phyloP scores from a whole-genome alignment of 2,888 invertebrate genomes.

The Meteorus colon region DNA sequence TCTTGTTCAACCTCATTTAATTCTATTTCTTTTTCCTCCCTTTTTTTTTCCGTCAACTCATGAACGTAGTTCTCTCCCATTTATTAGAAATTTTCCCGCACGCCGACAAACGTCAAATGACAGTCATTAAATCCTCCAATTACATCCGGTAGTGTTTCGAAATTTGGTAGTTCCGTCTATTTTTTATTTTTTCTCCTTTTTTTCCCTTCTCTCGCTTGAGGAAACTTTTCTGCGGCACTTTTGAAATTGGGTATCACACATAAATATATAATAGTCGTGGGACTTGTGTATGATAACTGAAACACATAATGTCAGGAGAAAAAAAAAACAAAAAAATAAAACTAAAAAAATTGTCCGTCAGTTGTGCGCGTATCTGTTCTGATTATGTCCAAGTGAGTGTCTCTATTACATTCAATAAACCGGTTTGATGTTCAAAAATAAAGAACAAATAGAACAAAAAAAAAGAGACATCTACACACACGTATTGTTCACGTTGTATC shows the following conservation, averaged over 20 bases:
- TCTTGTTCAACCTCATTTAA: background rate
- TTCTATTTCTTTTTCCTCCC: background rate
- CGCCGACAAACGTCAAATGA: constrained; percentile 5
- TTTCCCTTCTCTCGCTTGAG: background rate
- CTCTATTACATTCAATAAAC: constrained; percentile 33
- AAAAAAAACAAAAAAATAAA: constrained; percentile 12
- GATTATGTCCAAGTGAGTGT: constrained; percentile 32
- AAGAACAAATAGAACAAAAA: background rate
- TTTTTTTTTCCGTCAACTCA: background rate
- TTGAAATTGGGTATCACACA: background rate
- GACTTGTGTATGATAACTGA: background rate
- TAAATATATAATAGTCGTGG: background rate
- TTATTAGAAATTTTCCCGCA: constrained; percentile 14
- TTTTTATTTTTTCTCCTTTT: background rate
- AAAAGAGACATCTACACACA: background rate
- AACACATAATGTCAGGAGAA: background rate
- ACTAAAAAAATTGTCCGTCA: constrained; percentile 2
- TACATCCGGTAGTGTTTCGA: constrained; percentile 31
- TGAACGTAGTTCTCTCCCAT: background rate
- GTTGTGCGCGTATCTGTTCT: constrained; percentile 17
- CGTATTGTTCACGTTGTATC: constrained; percentile 3
- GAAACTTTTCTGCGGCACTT: constrained; percentile 15
- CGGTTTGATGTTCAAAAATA: constrained; percentile 4
- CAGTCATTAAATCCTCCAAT: constrained; percentile 27
- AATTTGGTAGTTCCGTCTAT: constrained; percentile 22